Evolutionary conservation across 2,888 invertebrate species (phyloP).

Genomic region (Corbicula japonica): DNA sequence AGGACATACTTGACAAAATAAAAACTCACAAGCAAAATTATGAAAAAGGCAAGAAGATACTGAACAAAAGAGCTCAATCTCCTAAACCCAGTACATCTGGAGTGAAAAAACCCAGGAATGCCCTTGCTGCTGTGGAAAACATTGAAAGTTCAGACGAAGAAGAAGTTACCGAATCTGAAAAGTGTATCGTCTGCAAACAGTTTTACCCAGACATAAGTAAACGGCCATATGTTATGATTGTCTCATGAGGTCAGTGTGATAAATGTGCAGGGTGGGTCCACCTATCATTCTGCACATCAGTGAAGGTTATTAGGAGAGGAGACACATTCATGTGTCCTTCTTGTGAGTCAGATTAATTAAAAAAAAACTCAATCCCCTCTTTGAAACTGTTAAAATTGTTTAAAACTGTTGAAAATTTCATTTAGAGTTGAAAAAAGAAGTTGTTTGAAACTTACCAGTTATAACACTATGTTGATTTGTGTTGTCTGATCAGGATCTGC

Average conservation of each 20-base stretch:
- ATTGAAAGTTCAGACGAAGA: not conserved
- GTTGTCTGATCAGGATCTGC: too few relatives aligned
- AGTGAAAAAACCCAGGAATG: not conserved
- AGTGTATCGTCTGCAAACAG: slow-evolving; percentile 14
- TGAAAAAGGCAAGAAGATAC: not conserved
- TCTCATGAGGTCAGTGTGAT: not conserved
- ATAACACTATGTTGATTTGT: too few relatives aligned
- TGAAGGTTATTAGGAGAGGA: not conserved
- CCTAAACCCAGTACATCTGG: not conserved
- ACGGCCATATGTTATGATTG: slow-evolving; percentile 1
- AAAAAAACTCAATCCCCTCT: too few relatives aligned
- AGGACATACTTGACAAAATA: slow-evolving; percentile 3
- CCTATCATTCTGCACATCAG: not conserved
- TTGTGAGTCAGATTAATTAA: too few relatives aligned
- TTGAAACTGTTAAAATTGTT: too few relatives aligned
- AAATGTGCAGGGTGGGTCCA: not conserved
- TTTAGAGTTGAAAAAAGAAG: too few relatives aligned
- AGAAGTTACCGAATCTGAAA: slow-evolving; percentile 1
- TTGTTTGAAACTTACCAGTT: too few relatives aligned
- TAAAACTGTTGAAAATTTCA: too few relatives aligned
- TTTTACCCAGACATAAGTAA: not conserved
- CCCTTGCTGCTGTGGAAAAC: not conserved
- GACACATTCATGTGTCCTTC: not conserved
- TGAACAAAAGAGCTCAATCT: not conserved
- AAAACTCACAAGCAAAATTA: not conserved